These are phyloP conservation scores for Papilio helenus DNA, from an alignment of 1,140 invertebrate species.

Conservation along the genomic window DNA sequence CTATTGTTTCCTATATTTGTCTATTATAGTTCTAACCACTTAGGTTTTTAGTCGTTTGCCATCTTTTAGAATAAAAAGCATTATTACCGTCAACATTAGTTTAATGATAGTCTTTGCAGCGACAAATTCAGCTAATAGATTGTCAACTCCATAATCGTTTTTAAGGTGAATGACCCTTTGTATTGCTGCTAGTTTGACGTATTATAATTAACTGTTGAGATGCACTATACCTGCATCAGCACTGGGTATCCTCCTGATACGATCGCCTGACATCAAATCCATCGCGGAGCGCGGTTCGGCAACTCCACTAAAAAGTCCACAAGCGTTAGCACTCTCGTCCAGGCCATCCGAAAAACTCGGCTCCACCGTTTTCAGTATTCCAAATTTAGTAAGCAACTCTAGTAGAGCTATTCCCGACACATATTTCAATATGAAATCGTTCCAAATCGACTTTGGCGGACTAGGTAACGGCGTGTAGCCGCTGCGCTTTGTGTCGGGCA, in stretches of 20 bases:
- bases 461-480: slow-evolving; percentile 28
- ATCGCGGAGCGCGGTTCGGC: slow-evolving; percentile 32
- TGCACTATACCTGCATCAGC: neutral
- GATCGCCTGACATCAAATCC: slow-evolving; percentile 26
- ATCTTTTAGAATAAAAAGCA: too few species aligned
- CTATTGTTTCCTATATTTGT: too few species aligned
- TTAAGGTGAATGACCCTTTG: too few species aligned
- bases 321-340: slow-evolving; percentile 47
- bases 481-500: slow-evolving; percentile 35
- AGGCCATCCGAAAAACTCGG: slow-evolving; percentile 44
- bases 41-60: too few species aligned
- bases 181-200: too few species aligned
- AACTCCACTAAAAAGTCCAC: slow-evolving; percentile 48
- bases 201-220: neutral
- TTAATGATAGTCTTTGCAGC: too few species aligned
- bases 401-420: slow-evolving; percentile 45
- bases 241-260: slow-evolving; percentile 10
- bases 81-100: too few species aligned
- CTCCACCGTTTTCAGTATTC: slow-evolving; percentile 42
- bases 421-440: slow-evolving; percentile 45
- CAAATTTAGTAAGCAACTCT: slow-evolving; percentile 46
- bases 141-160: too few species aligned
- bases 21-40: too few species aligned
- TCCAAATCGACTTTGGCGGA: slow-evolving; percentile 44
- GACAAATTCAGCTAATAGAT: too few species aligned